These are phyloP conservation scores for Apodemus speciosus DNA, from an alignment of 2,113 vertebrate species.

Conservation along the genomic window DNA sequence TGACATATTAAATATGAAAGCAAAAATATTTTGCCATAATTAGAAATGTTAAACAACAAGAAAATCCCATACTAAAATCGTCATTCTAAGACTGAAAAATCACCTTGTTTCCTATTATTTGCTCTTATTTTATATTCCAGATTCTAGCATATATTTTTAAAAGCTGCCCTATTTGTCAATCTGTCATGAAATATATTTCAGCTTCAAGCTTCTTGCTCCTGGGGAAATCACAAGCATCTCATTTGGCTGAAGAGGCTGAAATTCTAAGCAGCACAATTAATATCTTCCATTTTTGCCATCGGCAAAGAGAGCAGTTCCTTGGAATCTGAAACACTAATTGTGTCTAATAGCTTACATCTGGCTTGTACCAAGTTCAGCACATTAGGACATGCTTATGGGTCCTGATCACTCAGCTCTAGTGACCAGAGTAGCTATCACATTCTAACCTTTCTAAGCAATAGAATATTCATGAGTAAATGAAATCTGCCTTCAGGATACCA, in stretches of 20 bases:
- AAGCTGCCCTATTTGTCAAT: conserved; percentile 83
- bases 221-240: conserved; percentile 83
- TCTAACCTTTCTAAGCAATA: conserved; percentile 37
- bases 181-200: conserved; percentile 85
- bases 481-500: neutral
- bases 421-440: neutral
- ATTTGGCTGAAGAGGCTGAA: conserved; percentile 83
- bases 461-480: conserved; percentile 53
- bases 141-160: conserved; percentile 79
- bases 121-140: conserved; percentile 80
- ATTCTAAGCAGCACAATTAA: conserved; percentile 83
- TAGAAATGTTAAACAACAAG: conserved; percentile 71
- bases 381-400: conserved; percentile 43
- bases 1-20: neutral
- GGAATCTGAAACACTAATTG: conserved; percentile 81
- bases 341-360: conserved; percentile 83
- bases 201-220: conserved; percentile 82
- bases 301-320: conserved; percentile 77
- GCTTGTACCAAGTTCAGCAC: conserved; percentile 66
- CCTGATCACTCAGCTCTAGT: neutral
- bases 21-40: neutral
- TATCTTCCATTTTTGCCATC: conserved; percentile 83
- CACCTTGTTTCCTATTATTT: conserved; percentile 53
- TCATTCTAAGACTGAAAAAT: conserved; percentile 57
- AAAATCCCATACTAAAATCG: conserved; percentile 67